A percentile compares a stretch with the other conserved stretches of the same genome.
These are phyloP conservation scores for Rhabdomys dilectus DNA, from an alignment of 2,113 vertebrate genomes.

Conservation along the genomic window DNA sequence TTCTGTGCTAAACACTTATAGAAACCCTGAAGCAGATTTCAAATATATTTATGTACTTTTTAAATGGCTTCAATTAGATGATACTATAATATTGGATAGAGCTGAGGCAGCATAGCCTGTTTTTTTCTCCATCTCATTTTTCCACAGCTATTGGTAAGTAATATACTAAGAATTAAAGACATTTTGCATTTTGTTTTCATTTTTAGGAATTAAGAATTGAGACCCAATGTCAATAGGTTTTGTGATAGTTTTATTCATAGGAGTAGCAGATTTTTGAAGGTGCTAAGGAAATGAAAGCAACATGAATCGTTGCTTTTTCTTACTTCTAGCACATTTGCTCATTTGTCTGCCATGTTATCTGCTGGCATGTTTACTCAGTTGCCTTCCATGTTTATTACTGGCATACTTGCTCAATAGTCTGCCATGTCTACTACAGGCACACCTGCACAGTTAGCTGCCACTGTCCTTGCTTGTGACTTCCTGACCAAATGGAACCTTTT, in stretches of 20 bases:
- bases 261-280: not conserved
- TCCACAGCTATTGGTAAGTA: slow-evolving; percentile 34
- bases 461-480: not conserved
- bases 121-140: not conserved
- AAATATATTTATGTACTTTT: not conserved
- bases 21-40: not conserved
- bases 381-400: not conserved
- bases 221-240: not conserved
- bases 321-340: not conserved
- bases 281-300: slow-evolving; percentile 24
- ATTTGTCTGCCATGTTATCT: not conserved
- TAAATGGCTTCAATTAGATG: not conserved
- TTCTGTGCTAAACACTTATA: not conserved
- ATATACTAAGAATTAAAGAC: slow-evolving; percentile 37
- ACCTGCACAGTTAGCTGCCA: not conserved
- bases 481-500: not conserved
- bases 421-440: not conserved
- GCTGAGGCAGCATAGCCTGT: not conserved
- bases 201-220: slow-evolving; percentile 22
- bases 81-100: not conserved
- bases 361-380: not conserved
- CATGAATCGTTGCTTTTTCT: not conserved
- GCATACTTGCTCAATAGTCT: not conserved
- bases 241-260: not conserved
- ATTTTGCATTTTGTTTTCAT: slow-evolving; percentile 45